Base-by-base conservation (phyloP, 2,888 invertebrate genomes). In the Flexamia atlantica region DNA sequence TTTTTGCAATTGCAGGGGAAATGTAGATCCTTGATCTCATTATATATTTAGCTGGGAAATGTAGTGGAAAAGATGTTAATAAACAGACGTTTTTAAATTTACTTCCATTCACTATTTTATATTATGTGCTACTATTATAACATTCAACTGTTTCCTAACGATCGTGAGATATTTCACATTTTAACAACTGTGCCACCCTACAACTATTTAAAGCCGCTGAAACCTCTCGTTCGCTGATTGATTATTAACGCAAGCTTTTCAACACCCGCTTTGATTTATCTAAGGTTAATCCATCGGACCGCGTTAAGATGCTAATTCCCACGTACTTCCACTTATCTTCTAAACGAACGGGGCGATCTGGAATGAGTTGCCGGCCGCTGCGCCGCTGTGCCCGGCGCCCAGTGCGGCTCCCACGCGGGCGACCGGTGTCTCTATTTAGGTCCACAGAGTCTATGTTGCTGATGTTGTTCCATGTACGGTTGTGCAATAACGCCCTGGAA, bases 241-340 rank as follows among this genome's bases (percentile, higher is more conserved):
- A 74, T 74, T 74, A 74, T 42, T 42, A 74, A 10, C 40, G 28
- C 40, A 7, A 2, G 74, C 74, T 74, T 42, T 70, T 74, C 74
- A 74, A 74, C 74, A 17, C 74, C 74, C 12, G 70, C 42, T 40
- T 74, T 74, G 74, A 74, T 74, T 74, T 74, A 74, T 74, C 40
- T 70, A 30, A 12, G 32, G 2, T 14, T 25, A 64, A 23, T 25
- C 64, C 64, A 25, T 28, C 32, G n/a, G 74, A 40, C 4, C 20
- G 23, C 53, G 53, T 76, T 76, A 76, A 76, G 28, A 76, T 76
- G 76, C 76, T 76, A 76, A 76, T 76, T 74, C 42, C 74, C 74
- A 9, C 9, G 9, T 7, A 7, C 36, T 9, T 4, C 17, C 46
- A 76, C 50, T 28, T 76, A 74, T 74, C 74, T 74, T n/a, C 76